Conservation (phyloP, 2,797 vertebrate species). For the Phoxinus dragarum region DNA sequence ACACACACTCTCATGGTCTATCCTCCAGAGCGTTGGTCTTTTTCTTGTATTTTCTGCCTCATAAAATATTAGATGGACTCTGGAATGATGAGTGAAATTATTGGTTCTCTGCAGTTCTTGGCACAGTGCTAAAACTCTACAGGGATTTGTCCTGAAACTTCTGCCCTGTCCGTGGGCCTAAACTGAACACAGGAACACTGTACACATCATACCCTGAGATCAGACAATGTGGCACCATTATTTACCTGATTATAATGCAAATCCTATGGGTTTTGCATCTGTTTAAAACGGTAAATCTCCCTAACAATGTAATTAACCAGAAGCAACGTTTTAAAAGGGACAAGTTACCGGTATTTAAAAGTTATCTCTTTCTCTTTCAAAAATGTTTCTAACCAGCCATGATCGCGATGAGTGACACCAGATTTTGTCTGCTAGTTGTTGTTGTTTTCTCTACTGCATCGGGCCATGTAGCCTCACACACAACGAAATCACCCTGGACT, state of each 20-base stretch:
- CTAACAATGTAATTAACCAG: background rate
- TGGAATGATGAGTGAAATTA: constrained; percentile 19
- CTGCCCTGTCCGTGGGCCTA: constrained; percentile 17
- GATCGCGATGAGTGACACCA: background rate
- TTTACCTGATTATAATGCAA: background rate
- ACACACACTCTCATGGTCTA: constrained; percentile 37
- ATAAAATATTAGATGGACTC: constrained; percentile 40
- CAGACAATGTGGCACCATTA: background rate
- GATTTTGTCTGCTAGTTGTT: background rate
- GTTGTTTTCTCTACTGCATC: background rate
- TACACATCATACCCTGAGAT: constrained; percentile 3
- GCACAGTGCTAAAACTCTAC: constrained; percentile 6
- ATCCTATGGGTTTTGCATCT: background rate
- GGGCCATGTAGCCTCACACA: background rate
- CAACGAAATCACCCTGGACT: background rate
- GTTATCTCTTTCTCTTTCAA: background rate
- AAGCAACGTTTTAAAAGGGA: background rate
- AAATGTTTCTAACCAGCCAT: background rate
- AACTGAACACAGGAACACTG: background rate
- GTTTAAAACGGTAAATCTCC: background rate
- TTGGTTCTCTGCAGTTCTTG: constrained; percentile 22
- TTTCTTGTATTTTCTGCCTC: constrained; percentile 34
- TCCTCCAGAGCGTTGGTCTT: constrained; percentile 33
- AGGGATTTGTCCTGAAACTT: constrained; percentile 5
- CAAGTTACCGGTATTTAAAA: background rate